These are phyloP conservation scores for Chlorops oryzae DNA, from an alignment of 1,140 invertebrate genomes.

Conservation along the genomic window DNA sequence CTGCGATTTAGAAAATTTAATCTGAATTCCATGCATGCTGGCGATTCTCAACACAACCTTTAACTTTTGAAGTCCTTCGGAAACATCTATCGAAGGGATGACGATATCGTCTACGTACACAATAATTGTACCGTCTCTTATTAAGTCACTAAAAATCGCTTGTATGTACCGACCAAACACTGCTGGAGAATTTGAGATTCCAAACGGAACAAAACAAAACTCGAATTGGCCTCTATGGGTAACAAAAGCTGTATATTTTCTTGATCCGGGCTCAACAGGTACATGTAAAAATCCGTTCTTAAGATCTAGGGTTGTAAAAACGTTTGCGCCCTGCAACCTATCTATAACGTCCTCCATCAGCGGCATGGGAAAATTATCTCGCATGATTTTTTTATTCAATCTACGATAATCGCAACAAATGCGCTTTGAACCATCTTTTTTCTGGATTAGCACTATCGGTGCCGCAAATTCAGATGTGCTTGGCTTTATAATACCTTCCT, in stretches of 20 bases:
- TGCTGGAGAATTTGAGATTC: conserved; percentile 45
- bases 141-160: conserved; percentile 1
- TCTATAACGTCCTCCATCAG: too few species aligned
- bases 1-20: conserved; percentile 9
- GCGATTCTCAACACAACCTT: conserved; percentile 7
- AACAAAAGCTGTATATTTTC: conserved; percentile 43
- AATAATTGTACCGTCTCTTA: neutral
- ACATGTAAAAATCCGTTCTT: conserved; percentile 46
- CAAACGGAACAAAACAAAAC: conserved; percentile 48
- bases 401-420: too few species aligned
- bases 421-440: too few species aligned
- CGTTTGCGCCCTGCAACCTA: too few species aligned
- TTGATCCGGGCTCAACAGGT: conserved; percentile 28
- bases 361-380: too few species aligned
- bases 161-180: conserved; percentile 30
- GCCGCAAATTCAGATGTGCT: conserved; percentile 22
- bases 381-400: too few species aligned
- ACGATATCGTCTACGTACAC: conserved; percentile 13
- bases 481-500: conserved; percentile 28
- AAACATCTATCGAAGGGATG: conserved; percentile 8
- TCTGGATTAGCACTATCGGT: conserved; percentile 25
- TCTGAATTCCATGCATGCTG: neutral
- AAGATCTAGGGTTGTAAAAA: conserved; percentile 49
- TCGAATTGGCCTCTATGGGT: conserved; percentile 47
- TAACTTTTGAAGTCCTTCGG: conserved; percentile 4